Base-by-base conservation (phyloP, 1,140 invertebrate species). In the Drosophila lini region DNA sequence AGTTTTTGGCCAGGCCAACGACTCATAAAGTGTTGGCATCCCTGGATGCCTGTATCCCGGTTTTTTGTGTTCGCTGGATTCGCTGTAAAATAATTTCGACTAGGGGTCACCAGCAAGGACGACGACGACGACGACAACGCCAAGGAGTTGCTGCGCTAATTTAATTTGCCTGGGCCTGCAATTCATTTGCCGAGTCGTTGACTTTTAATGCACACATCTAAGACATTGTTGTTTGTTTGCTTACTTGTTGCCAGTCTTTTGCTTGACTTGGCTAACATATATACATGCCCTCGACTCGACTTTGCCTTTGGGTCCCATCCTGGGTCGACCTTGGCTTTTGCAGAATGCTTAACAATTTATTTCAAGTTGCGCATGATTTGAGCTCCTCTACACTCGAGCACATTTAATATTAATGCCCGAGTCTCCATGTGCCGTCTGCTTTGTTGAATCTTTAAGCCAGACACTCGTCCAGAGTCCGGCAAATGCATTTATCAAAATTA, bases 121-220 rank as follows among this genome's bases (percentile, higher is more conserved):
- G 52, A 60, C 15, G 32, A 56, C 15, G 32, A 56, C 10, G 3
- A 8, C n/a, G 16, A 31, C 13, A 16, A n/a, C 40, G 61, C 57
- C 60, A 64, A 52, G 53, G 40, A 70, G 65, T 67, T 83, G 78
- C 60, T 70, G 58, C 63, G 74, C 59, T 79, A 88, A 85, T 82
- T 88, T 76, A 85, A 88, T 85, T 83, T 85, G 63, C 65, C 68
- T 88, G 74, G 53, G 83, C 64, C 83, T 86, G 82, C 82, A 88
- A 85, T 88, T 88, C 82, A 88, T 85, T 85, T 85, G 79, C 79
- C 75, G 74, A 82, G 82, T 82, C 82, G 79, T 85, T 88, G 82
- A 82, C 83, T 85, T 71, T 75, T 78, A 81, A 86, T 86, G 81
- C 81, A 77, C 73, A 85, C 82, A 86, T 75, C 83, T 61, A 71